Percentiles rank a stretch among this genome's conserved stretches.
Evolutionary conservation across 2,113 vertebrate genomes (phyloP).

Genomic region (Hystrix brachyura): DNA sequence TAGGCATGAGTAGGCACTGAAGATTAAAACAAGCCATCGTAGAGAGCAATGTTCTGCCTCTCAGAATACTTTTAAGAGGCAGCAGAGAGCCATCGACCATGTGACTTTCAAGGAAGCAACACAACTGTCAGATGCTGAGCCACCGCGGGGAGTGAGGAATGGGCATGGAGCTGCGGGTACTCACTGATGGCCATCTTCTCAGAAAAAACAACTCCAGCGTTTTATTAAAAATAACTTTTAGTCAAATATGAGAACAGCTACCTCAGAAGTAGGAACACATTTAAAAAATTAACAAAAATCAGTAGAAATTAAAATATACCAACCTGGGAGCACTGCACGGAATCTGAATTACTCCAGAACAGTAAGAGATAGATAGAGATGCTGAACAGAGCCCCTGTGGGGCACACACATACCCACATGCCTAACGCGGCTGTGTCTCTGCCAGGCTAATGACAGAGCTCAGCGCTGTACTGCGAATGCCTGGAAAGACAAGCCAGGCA

Average conservation of each 20-base stretch:
- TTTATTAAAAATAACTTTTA: constrained; percentile 94
- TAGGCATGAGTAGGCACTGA: constrained; percentile 83
- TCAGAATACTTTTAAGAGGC: constrained; percentile 86
- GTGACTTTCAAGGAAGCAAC: constrained; percentile 90
- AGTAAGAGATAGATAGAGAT: constrained; percentile 60
- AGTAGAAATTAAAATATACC: constrained; percentile 80
- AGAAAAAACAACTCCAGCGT: constrained; percentile 96
- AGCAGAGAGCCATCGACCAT: constrained; percentile 86
- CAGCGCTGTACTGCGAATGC: background rate
- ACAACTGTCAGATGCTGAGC: constrained; percentile 88
- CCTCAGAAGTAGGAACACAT: constrained; percentile 79
- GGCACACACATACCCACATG: constrained; percentile 5
- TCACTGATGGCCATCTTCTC: constrained; percentile 95
- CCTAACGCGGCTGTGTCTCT: background rate
- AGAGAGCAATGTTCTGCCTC: constrained; percentile 87
- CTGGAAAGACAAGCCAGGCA: background rate
- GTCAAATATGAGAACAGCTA: constrained; percentile 88
- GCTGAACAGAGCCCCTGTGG: constrained; percentile 54
- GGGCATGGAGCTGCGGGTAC: constrained; percentile 96
- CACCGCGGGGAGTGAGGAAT: constrained; percentile 91
- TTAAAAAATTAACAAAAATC: constrained; percentile 74
- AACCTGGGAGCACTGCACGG: constrained; percentile 76
- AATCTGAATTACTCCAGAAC: constrained; percentile 66
- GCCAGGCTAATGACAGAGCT: background rate
- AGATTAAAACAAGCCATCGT: constrained; percentile 87